A percentile compares a stretch with the other conserved stretches of the same genome.
Evolutionary conservation across 1,140 invertebrate genomes (phyloP).

Genomic region (Diorhabda sublineata): DNA sequence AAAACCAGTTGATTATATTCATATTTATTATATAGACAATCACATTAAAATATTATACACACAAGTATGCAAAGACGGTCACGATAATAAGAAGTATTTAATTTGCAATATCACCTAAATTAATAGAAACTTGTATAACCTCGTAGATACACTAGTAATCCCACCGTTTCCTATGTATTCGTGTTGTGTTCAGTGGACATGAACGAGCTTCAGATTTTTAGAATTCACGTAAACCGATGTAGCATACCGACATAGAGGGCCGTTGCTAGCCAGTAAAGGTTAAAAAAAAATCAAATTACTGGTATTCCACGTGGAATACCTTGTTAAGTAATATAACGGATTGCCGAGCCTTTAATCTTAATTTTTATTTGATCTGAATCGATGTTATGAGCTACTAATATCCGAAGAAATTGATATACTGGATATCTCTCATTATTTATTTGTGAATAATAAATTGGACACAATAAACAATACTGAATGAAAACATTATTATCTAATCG

Average conservation of each 20-base stretch:
- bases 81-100: too few species aligned
- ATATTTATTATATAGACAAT: too few species aligned
- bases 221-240: slow-evolving; percentile 1
- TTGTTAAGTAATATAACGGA: slow-evolving; percentile 12
- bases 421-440: too few species aligned
- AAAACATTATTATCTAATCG: too few species aligned
- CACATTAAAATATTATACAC: too few species aligned
- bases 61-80: too few species aligned
- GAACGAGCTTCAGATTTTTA: slow-evolving; percentile 7
- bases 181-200: slow-evolving; percentile 6
- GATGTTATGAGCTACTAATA: slow-evolving; percentile 7
- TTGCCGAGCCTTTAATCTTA: slow-evolving; percentile 15
- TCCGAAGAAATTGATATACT: not conserved
- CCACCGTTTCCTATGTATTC: not conserved
- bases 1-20: too few species aligned
- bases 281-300: slow-evolving; percentile 16
- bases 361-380: slow-evolving; percentile 14
- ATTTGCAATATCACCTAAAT: not conserved
- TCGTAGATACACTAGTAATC: not conserved
- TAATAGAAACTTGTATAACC: not conserved
- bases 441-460: too few species aligned
- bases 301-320: slow-evolving; percentile 17
- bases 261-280: not conserved
- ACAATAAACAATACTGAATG: too few species aligned
- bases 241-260: slow-evolving; percentile 8